Conservation (phyloP, 2,797 vertebrate species). For the Myotis pilosus region DNA sequence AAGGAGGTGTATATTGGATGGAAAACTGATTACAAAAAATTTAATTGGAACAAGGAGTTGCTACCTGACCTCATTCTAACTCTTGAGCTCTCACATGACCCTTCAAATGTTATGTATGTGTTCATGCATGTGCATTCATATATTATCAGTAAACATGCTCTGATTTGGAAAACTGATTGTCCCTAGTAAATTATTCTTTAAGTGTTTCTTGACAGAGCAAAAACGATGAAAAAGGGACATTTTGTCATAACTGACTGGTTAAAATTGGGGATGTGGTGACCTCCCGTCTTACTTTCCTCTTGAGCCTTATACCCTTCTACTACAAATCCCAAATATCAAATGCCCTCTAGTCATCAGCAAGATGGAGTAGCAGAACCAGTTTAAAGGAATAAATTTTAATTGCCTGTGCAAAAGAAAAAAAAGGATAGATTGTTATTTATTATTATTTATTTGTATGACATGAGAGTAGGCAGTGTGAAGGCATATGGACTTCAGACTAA, state of each 20-base stretch:
- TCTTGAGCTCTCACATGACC: neutral
- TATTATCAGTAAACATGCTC: neutral
- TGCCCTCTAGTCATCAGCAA: neutral
- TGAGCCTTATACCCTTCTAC: rapidly evolving
- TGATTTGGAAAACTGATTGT: neutral
- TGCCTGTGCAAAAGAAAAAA: neutral
- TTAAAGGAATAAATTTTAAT: neutral
- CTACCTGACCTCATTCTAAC: neutral
- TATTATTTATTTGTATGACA: conserved; percentile 11
- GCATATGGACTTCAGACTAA: neutral
- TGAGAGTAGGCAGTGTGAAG: neutral
- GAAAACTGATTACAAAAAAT: neutral
- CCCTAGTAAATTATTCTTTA: neutral
- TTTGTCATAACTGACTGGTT: neutral
- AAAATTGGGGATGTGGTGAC: neutral
- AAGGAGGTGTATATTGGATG: neutral
- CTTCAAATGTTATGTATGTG: neutral
- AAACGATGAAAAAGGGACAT: neutral
- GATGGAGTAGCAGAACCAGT: neutral
- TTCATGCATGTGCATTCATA: neutral
- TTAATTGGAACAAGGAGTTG: neutral
- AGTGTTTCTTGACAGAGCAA: neutral
- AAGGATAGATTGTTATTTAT: neutral
- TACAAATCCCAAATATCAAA: neutral
- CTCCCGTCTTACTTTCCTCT: neutral